A percentile compares a stretch with the other conserved stretches of the same genome.
These are phyloP conservation scores for Lepidurus couesii DNA, from an alignment of 1,140 invertebrate genomes.

Conservation along the genomic window DNA sequence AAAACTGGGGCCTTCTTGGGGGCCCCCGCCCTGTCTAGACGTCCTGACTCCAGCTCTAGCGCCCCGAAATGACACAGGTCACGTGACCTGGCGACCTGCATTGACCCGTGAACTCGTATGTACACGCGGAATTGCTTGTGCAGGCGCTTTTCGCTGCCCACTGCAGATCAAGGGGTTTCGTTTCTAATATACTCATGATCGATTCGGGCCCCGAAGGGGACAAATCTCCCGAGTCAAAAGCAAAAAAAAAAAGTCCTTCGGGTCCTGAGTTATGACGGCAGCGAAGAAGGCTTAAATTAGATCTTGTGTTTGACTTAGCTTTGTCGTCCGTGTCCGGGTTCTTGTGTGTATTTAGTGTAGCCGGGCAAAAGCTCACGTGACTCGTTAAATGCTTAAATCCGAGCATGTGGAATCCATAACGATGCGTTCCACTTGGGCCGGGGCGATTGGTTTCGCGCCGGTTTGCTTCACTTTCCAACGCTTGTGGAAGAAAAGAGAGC, in stretches of 20 bases:
- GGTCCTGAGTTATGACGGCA: not conserved
- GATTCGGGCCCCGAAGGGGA: no score
- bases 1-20: not conserved
- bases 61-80: constrained; percentile 13
- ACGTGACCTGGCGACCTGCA: constrained; percentile 2
- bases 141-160: no score
- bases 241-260: not conserved
- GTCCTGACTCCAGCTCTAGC: constrained; percentile 10
- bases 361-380: not conserved
- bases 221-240: no score
- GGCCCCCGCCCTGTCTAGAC: constrained; percentile 16
- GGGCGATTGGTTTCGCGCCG: not conserved
- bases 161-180: no score
- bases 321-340: no score
- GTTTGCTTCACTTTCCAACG: not conserved
- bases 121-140: not conserved
- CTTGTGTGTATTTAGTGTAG: not conserved
- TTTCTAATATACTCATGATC: no score
- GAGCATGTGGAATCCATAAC: constrained; percentile 1
- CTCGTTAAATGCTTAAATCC: not conserved
- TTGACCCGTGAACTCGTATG: constrained; percentile 12
- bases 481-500: not conserved
- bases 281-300: not conserved
- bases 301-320: constrained; percentile 11
- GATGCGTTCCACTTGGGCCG: not conserved